Evolutionary conservation across 2,113 vertebrate species (phyloP).

Genomic region (Chlorodrepanis virens): DNA sequence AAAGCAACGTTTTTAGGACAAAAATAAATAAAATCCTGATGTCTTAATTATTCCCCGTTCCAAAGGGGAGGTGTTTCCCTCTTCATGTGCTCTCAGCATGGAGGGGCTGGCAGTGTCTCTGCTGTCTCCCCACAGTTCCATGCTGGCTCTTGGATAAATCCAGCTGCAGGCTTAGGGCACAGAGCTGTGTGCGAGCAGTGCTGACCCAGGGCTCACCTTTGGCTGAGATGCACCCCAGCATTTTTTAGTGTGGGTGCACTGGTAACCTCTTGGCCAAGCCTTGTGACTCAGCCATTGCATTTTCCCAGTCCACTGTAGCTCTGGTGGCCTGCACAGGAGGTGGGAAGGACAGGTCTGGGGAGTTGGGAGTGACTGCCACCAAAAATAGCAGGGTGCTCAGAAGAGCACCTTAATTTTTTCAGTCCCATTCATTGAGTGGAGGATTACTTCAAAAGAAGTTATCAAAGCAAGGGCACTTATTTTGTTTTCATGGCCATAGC

Average conservation of each 20-base stretch:
- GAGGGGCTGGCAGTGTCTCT: neutral
- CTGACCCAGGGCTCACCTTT: fast-evolving
- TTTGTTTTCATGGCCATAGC: neutral
- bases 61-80: neutral
- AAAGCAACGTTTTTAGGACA: neutral
- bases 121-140: neutral
- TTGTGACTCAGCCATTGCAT: neutral
- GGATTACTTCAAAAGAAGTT: neutral
- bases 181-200: fast-evolving
- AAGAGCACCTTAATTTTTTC: neutral
- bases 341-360: neutral
- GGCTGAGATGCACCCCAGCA: neutral
- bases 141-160: neutral
- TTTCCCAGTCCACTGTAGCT: neutral
- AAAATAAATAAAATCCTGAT: neutral
- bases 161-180: fast-evolving
- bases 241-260: neutral
- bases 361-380: neutral
- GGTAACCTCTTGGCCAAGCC: neutral
- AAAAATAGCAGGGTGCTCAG: neutral
- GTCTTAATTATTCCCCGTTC: neutral
- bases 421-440: neutral
- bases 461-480: neutral
- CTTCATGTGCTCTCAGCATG: neutral
- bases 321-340: neutral